Evolutionary conservation across 1,140 invertebrate species (phyloP), one percentile per base, ranked within the genome.

Genomic region (Ladona fulva): DNA sequence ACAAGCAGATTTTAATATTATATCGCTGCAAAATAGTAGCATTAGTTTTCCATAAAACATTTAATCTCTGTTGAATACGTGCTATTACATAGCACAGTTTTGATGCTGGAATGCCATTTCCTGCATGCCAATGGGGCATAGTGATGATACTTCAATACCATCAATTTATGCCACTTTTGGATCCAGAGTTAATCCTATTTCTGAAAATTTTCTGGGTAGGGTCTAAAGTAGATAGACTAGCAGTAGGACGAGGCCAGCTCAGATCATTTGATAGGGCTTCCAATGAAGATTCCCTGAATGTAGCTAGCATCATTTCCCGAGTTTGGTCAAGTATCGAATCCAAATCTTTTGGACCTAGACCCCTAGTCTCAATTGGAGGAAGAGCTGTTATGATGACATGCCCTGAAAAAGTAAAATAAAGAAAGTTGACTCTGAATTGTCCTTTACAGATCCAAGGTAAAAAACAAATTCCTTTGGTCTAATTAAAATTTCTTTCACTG

Each of bases 361-460:
- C 86, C 78, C 83, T 79, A 22, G 88, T 89, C 0, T 83, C 78
- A 24, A 89, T 83, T 19, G 85, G 83, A 24, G 87, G 85, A 24
- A 89, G 81, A 77, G 85, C 83, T 42, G 85, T 85, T 0, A 88
- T 82, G 7, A 86, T 85, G n/a, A 88, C 82, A 52, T 19, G 25
- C 0, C 52, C 78, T 37, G 25, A 37, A 37, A 37, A 37, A n/a
- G 1, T 5, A 37, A 37, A 37, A 5, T 37, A 37, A 37, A 37
- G 29, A 1, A 1, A 37, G 29, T 37, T 37, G 8, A 37, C 29
- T 37, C 1, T 5, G 29, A 37, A 37, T 37, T 8, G 8, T 37
- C 8, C 1, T 5, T 37, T 37, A n/a, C n/a, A n/a, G n/a, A 37
- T 37, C n/a, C 29, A 37, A 37, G 29, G 29, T 37, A 1, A 37